Conservation (phyloP, 53 echinoderm and acorn worm genomes). For the Temnopleurus reevesii region DNA sequence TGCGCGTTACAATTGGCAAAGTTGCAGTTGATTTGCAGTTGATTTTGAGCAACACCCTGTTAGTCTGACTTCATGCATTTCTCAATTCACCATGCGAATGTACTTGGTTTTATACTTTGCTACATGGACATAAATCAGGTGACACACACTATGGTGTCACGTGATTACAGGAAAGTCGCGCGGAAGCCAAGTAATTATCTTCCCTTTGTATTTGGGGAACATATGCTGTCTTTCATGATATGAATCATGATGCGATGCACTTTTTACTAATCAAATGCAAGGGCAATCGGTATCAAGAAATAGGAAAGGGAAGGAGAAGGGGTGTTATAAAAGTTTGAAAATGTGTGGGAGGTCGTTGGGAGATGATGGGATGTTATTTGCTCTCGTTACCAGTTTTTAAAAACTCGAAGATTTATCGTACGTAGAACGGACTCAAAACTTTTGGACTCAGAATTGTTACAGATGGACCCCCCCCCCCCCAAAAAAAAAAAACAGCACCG, state of each 20-base stretch:
- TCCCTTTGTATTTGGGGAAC: neutral
- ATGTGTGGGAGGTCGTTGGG: neutral
- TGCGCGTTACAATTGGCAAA: too few species aligned
- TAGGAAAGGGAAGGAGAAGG: neutral
- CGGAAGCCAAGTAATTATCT: constrained; percentile 13
- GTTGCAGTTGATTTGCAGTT: too few species aligned
- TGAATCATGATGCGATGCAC: constrained; percentile 14
- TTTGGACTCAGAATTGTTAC: too few species aligned
- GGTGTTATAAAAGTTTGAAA: neutral
- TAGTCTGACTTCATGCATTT: too few species aligned
- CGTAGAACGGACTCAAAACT: too few species aligned
- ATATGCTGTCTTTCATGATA: neutral
- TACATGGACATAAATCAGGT: neutral
- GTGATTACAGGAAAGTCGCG: neutral
- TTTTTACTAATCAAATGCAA: neutral
- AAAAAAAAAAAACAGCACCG: too few species aligned
- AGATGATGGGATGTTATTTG: neutral
- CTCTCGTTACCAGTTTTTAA: too few species aligned
- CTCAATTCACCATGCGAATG: too few species aligned
- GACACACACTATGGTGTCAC: constrained; percentile 6
- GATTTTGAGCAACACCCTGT: too few species aligned
- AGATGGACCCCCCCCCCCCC: too few species aligned
- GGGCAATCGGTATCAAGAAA: neutral
- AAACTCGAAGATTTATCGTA: too few species aligned
- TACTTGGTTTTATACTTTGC: too few species aligned